These are phyloP conservation scores for Trinorchestia longiramus DNA, from an alignment of 1,140 invertebrate species.

Conservation along the genomic window DNA sequence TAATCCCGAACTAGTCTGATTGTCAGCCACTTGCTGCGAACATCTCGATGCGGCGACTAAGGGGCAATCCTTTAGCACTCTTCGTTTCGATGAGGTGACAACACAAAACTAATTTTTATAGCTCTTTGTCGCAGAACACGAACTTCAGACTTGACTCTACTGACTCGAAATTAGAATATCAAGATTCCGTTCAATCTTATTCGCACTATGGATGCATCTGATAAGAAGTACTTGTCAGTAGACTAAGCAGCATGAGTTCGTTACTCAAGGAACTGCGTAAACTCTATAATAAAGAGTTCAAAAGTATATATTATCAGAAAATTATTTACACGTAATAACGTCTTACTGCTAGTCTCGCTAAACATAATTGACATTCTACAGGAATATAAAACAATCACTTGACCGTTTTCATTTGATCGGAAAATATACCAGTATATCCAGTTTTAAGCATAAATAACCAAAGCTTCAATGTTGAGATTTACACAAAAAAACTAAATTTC, in stretches of 20 bases:
- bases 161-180: background rate
- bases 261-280: background rate
- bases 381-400: background rate
- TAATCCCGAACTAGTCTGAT: too few species aligned
- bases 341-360: background rate
- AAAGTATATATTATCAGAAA: background rate
- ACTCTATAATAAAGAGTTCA: background rate
- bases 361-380: background rate
- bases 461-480: background rate
- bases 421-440: background rate
- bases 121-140: too few species aligned
- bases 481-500: background rate
- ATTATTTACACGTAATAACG: background rate
- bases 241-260: background rate
- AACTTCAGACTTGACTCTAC: background rate
- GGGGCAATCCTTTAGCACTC: too few species aligned
- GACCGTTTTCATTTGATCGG: background rate
- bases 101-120: too few species aligned
- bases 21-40: too few species aligned
- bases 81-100: too few species aligned
- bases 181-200: background rate
- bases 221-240: background rate
- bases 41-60: too few species aligned
- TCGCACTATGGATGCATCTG: background rate
- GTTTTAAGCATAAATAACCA: background rate